phyloP scores from a whole-genome alignment of 2,888 invertebrate species.

The Acleris laterana region DNA sequence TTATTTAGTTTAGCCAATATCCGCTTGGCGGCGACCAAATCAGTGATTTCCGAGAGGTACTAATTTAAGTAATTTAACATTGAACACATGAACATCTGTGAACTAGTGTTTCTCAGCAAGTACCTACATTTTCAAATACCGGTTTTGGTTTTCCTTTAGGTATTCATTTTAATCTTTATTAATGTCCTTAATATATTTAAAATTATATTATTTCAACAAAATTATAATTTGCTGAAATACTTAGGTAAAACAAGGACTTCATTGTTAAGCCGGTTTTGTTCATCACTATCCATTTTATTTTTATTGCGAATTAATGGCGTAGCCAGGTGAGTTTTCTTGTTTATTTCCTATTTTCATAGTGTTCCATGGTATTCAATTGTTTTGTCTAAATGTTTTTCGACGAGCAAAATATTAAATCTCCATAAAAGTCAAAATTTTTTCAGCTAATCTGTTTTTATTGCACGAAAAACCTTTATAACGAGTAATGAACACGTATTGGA shows the following conservation, averaged over 20 bases:
- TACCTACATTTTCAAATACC: too few species aligned
- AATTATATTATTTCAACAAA: too few species aligned
- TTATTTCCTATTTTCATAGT: conserved; percentile 79
- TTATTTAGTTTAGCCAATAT: too few species aligned
- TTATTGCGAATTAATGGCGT: conserved; percentile 85
- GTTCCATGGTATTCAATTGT: conserved; percentile 82
- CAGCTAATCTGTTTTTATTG: conserved; percentile 75
- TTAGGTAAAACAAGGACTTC: background rate
- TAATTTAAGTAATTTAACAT: too few species aligned
- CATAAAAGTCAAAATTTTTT: conserved; percentile 80
- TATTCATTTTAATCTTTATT: too few species aligned
- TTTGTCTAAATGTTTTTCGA: conserved; percentile 80
- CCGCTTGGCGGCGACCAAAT: too few species aligned
- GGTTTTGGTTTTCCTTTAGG: too few species aligned
- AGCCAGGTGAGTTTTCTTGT: conserved; percentile 84
- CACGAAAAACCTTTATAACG: conserved; percentile 74
- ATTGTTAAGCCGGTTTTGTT: conserved; percentile 9
- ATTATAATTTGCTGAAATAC: too few species aligned
- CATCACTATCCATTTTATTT: conserved; percentile 66
- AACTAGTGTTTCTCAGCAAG: too few species aligned
- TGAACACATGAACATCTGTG: too few species aligned
- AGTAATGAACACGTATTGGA: conserved; percentile 84
- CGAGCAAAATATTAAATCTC: conserved; percentile 77
- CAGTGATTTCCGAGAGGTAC: too few species aligned
- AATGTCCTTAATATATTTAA: too few species aligned